Evolutionary conservation across 92 coral and sea anemone genomes (phyloP), one percentile per base, ranked within the genome.

Genomic region (Bergia sp.): DNA sequence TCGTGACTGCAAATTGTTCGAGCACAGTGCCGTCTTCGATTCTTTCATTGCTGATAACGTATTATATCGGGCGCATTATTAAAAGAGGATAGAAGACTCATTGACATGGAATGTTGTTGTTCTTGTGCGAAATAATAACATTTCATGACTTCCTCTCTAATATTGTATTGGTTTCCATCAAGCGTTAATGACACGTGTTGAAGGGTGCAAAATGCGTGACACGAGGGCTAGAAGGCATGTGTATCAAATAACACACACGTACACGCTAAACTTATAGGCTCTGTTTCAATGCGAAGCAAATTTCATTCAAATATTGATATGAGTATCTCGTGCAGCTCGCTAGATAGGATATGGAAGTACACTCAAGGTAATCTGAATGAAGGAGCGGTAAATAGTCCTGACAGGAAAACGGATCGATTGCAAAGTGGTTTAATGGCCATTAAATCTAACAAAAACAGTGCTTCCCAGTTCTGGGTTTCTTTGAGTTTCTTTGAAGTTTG

Each of bases 131-230:
- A 29, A 71, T 84, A 84, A 69, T 84, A 84, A 71, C 87, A 71
- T 84, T 84, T 84, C 75, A 44, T 45, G 65, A 50, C 87, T 84
- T 84, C 87, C 79, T 84, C 43, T 84, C 65, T 74, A 57, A 47
- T 84, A 84, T 84, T 84, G 87, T 42, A 39, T 72, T 71, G 53
- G 50, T 44, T 29, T 23, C 61, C 36, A 84, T 84, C 78, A 84
- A 6, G 65, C 45, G 45, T 47, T 4, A 41, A 74, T 45, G 20
- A 84, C 87, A 84, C 87, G 87, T 84, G 87, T 84, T 84, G 41
- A 71, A 72, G 2, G n/a, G n/a, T 84, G 50, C 1, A 71, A 84
- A 15, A 23, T 69, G 87, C 87, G 87, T 84, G 87, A 71, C 79
- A 84, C 13, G 3, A 43, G 43, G 29, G 15, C 43, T 18, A 6